These are phyloP conservation scores for Crocidura indochinensis DNA, from an alignment of 2,797 vertebrate species.

Conservation along the genomic window DNA sequence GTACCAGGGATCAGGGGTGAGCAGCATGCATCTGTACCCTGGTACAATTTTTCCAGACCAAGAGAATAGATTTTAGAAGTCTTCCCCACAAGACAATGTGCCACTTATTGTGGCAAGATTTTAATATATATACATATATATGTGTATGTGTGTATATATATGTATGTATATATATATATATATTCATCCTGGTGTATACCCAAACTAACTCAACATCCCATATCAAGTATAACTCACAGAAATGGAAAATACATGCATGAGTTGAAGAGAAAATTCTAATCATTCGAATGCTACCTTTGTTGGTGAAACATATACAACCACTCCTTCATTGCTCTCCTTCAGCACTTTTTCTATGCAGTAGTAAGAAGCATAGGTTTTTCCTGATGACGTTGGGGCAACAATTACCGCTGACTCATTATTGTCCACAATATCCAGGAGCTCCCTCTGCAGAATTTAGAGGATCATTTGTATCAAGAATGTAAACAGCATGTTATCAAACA, in stretches of 20 bases:
- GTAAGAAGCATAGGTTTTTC: constrained; percentile 91
- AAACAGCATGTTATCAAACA: background rate
- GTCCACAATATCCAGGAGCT: constrained; percentile 90
- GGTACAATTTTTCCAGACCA: background rate
- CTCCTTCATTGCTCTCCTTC: constrained; percentile 84
- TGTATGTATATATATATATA: no score
- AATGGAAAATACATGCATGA: background rate
- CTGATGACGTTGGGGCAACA: constrained; percentile 90
- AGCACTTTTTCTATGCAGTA: constrained; percentile 91
- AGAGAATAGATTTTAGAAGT: background rate
- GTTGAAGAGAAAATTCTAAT: background rate
- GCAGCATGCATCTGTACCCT: no score
- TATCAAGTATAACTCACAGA: background rate
- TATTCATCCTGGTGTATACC: background rate
- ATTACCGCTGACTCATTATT: constrained; percentile 90
- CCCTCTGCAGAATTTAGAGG: constrained; percentile 80
- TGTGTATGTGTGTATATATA: no score
- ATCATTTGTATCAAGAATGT: background rate
- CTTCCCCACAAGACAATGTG: background rate
- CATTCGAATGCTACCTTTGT: constrained; percentile 86
- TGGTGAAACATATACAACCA: constrained; percentile 89
- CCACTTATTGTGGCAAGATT: background rate
- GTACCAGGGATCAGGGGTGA: no score
- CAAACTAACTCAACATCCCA: background rate
- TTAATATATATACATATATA: background rate